phyloP scores from a whole-genome alignment of 2,888 invertebrate species.

The Parnassius orleans region DNA sequence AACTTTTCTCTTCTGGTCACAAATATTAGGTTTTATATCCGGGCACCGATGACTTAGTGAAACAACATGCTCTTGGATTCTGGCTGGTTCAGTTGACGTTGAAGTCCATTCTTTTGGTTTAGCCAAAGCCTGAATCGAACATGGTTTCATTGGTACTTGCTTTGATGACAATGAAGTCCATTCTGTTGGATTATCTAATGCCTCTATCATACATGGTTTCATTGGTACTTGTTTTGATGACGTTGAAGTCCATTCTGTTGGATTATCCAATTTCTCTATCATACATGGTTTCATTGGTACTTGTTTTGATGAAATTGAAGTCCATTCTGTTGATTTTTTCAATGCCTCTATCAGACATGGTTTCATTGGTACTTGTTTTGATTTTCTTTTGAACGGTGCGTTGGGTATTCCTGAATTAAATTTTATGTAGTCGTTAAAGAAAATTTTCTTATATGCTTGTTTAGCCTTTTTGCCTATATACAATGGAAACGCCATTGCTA shows the following conservation, averaged over 20 bases:
- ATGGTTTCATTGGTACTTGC: background rate
- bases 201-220: background rate
- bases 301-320: conserved; percentile 19
- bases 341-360: background rate
- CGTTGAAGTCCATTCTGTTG: background rate
- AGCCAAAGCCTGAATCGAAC: background rate
- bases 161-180: conserved; percentile 17
- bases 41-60: background rate
- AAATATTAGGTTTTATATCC: background rate
- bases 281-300: background rate
- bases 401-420: conserved; percentile 31
- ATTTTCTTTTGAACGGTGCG: conserved; percentile 46
- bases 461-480: conserved; percentile 47
- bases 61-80: background rate
- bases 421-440: conserved; percentile 40
- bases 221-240: conserved; percentile 21
- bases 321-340: background rate
- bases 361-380: conserved; percentile 16
- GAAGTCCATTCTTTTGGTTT: background rate
- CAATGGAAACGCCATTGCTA: conserved; percentile 54
- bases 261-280: background rate
- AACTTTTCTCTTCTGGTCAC: conserved; percentile 10
- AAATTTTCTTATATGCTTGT: conserved; percentile 40
- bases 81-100: conserved; percentile 2
- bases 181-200: background rate